A percentile compares a stretch with the other conserved stretches of the same genome.
phyloP scores from a whole-genome alignment of 1,140 invertebrate genomes.

The Aphelinus atriplicis region DNA sequence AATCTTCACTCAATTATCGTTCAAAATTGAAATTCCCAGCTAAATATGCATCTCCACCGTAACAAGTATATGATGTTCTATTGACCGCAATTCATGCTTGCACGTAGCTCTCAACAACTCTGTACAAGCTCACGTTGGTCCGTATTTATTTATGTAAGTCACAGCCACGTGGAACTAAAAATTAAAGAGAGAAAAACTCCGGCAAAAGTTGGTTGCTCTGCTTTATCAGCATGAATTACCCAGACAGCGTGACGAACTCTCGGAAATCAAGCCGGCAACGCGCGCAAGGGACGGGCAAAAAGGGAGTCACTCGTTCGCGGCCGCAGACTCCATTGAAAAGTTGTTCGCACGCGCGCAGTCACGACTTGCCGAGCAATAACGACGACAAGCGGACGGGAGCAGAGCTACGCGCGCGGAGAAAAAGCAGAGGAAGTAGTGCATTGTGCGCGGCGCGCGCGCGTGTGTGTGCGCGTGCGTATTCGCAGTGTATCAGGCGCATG shows the following conservation, averaged over 20 bases:
- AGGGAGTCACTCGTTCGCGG: slow-evolving; percentile 15
- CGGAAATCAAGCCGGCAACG: slow-evolving; percentile 38
- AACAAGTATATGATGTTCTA: too few relatives aligned
- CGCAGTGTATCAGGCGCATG: slow-evolving; percentile 24
- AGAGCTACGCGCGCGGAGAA: slow-evolving; percentile 42
- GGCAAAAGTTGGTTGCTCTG: too few relatives aligned
- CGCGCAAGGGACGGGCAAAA: slow-evolving; percentile 52
- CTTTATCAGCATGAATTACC: slow-evolving; percentile 33
- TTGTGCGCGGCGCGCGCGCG: not conserved
- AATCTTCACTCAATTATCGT: too few relatives aligned
- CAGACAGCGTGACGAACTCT: not conserved
- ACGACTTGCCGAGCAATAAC: slow-evolving; percentile 34
- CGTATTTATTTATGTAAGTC: too few relatives aligned
- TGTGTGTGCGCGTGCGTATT: not conserved
- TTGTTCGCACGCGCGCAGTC: slow-evolving; percentile 43
- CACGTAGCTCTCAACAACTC: too few relatives aligned
- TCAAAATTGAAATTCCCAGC: too few relatives aligned
- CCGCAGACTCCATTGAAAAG: slow-evolving; percentile 58
- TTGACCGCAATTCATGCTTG: too few relatives aligned
- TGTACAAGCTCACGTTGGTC: too few relatives aligned
- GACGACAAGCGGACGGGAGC: not conserved
- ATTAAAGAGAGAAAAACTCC: too few relatives aligned
- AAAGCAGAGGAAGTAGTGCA: slow-evolving; percentile 27
- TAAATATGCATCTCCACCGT: too few relatives aligned
- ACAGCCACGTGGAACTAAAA: too few relatives aligned